A percentile compares a stretch with the other conserved stretches of the same genome.
Conservation (phyloP, 2,797 vertebrate species). For the Acrocephalus scirpaceus region DNA sequence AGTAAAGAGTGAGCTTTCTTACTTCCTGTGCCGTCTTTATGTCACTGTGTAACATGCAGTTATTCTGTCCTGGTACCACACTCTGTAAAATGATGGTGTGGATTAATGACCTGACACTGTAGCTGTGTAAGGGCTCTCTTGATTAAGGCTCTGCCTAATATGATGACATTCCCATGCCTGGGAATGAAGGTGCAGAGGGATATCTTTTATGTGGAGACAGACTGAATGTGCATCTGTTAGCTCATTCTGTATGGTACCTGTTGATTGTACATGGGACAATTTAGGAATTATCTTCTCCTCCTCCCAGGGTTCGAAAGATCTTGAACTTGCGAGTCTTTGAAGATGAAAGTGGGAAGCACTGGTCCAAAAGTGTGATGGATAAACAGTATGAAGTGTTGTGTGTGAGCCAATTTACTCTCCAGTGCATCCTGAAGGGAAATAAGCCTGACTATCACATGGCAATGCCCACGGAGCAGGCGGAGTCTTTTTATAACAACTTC, state of each 20-base stretch:
- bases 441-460: constrained; percentile 95
- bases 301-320: constrained; percentile 90
- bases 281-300: background rate
- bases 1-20: background rate
- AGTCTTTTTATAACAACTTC: constrained; percentile 90
- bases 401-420: constrained; percentile 96
- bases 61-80: background rate
- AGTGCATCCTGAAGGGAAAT: constrained; percentile 93
- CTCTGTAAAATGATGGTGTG: background rate
- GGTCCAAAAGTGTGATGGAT: constrained; percentile 95
- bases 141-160: background rate
- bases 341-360: constrained; percentile 90
- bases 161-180: background rate
- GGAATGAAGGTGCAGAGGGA: background rate
- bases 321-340: constrained; percentile 93
- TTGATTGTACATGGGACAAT: background rate
- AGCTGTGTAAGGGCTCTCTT: background rate
- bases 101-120: background rate
- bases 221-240: background rate
- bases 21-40: background rate
- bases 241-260: background rate
- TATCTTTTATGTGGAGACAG: background rate
- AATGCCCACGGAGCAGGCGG: constrained; percentile 90
- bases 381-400: constrained; percentile 90
- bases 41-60: background rate